Evolutionary conservation across 1,140 invertebrate species (phyloP), one percentile per base, ranked within the genome.

Genomic region (Trichonephila inaurata): DNA sequence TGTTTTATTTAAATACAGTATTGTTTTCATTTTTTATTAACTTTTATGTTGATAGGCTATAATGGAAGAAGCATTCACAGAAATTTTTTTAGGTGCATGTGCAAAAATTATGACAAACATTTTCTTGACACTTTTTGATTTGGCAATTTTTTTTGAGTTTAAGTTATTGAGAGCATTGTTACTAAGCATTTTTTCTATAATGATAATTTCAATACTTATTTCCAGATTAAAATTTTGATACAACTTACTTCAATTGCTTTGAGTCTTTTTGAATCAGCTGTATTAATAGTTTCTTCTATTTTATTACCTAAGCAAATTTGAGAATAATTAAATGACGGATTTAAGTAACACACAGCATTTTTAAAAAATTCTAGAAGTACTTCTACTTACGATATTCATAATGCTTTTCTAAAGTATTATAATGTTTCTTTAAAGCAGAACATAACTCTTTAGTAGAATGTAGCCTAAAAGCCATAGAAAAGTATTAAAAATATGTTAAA

Each of bases 391-490:
- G 77, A 85, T 60, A 77, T 28, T 92, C 62, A 92, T 40, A 92
- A 24, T 92, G 90, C 6, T 21, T 81, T 77, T 85, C 58, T 21
- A 92, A n/a, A n/a, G 81, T 85, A 66, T 92, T 85, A 69, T 28
- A 92, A 51, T 92, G 90, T 19, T 85, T 92, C 28, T 92, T 92
- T 28, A 92, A 85, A 66, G 77, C 90, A 51, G 90, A 92, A 28
- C 44, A 92, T 44, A 92, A 66, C 58, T 92, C 90, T 77, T 92
- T 92, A 18, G 90, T 60, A 18, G 90, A 83, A 33, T 83, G 81
- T 8, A 83, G 28, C 14, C 90, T 92, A 81, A 18, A 87, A 51
- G 8, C 21, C 8, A 40, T 18, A 44, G 51, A 12, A 51, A 51
- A 51, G 51, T 51, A 51, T 51, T 10, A 51, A 21, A 44, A 33